phyloP scores from a whole-genome alignment of 2,113 vertebrate genomes.

The Sceloporus undulatus region DNA sequence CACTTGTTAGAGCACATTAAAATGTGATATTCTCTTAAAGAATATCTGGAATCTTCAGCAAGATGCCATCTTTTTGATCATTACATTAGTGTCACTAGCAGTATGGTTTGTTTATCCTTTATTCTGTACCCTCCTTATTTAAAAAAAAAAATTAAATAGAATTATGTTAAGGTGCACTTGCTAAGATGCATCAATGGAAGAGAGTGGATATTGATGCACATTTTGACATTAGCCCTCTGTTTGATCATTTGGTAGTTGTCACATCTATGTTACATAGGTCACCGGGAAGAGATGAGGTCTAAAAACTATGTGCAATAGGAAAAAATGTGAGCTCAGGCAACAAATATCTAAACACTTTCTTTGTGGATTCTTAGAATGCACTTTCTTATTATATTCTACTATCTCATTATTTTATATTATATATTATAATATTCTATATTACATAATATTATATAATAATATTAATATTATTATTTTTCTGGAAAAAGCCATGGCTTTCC shows the following conservation, averaged over 20 bases:
- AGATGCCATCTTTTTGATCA: background rate
- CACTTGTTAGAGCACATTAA: background rate
- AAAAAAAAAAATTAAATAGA: no score
- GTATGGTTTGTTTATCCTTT: background rate
- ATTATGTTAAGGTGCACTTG: background rate
- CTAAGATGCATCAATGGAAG: background rate
- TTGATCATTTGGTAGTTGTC: conserved; percentile 21
- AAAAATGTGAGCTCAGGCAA: background rate
- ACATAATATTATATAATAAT: no score
- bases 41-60: background rate
- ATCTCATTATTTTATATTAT: no score
- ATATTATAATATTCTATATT: no score
- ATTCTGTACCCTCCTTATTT: no score
- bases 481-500: no score
- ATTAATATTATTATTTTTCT: no score
- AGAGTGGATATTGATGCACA: background rate
- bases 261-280: background rate
- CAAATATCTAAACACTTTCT: background rate
- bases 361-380: conserved; percentile 11
- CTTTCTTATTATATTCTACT: no score
- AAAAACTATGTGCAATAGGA: background rate
- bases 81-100: background rate
- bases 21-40: background rate
- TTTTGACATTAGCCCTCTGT: background rate
- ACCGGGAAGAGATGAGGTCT: background rate